Conservation (phyloP, 30 jellyfish, hydroid and myxozoan species). For the Catostylus mosaicus region DNA sequence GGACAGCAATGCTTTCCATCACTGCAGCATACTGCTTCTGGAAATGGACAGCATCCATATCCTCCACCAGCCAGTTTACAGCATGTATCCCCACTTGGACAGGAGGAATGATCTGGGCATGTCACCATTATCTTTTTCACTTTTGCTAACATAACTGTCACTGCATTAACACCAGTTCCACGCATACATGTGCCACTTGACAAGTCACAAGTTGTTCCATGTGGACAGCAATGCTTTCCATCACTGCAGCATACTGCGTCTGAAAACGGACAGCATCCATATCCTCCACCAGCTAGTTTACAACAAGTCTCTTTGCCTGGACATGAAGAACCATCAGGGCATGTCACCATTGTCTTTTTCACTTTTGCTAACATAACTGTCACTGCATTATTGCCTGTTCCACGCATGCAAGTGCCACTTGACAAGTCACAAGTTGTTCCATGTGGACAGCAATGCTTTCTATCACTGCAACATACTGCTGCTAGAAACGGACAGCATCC, state of each 20-base stretch:
- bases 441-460: too few species aligned
- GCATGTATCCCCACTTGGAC: conserved; percentile 73
- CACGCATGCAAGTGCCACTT: too few species aligned
- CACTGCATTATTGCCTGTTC: too few species aligned
- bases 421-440: too few species aligned
- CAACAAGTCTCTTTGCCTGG: conserved; percentile 65
- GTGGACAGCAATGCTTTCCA: conserved; percentile 67
- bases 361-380: too few species aligned
- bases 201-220: conserved; percentile 46
- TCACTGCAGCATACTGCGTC: conserved; percentile 70
- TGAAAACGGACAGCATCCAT: conserved; percentile 74
- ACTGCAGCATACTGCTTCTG: conserved; percentile 70
- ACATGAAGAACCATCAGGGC: conserved; percentile 63
- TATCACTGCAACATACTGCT: too few species aligned
- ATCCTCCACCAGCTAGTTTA: conserved; percentile 45
- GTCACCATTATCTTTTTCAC: too few species aligned
- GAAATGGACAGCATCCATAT: conserved; percentile 71
- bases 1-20: conserved; percentile 78
- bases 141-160: not conserved
- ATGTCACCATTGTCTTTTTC: too few species aligned
- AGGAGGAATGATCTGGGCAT: not conserved
- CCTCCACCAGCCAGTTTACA: conserved; percentile 49
- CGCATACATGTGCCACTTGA: conserved; percentile 38
- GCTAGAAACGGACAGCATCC: too few species aligned
- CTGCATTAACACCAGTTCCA: conserved; percentile 1